phyloP scores from a whole-genome alignment of 2,113 vertebrate genomes.

The Seriola quinqueradiata region DNA sequence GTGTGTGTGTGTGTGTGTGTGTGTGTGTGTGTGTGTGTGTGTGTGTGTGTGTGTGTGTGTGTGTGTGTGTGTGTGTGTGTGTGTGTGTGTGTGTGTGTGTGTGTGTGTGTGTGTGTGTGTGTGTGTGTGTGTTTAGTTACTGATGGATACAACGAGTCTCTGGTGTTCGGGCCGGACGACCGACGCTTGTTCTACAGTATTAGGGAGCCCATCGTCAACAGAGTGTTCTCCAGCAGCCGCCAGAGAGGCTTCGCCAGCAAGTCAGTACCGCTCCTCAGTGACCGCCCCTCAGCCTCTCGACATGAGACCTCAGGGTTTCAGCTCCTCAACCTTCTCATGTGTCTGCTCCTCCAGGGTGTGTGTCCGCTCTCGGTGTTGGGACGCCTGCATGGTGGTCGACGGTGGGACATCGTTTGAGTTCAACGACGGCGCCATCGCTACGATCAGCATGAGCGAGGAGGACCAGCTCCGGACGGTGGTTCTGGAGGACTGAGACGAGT shows the following conservation, averaged over 20 bases:
- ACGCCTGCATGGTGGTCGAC: slow-evolving; percentile 98
- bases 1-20: not conserved
- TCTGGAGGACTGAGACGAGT: slow-evolving; percentile 84
- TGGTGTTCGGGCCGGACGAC: slow-evolving; percentile 94
- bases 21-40: too few species aligned
- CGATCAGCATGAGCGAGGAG: slow-evolving; percentile 89
- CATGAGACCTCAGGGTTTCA: too few species aligned
- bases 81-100: too few species aligned
- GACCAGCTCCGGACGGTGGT: slow-evolving; percentile 94
- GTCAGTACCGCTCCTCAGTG: slow-evolving; percentile 79
- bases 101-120: too few species aligned
- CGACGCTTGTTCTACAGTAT: slow-evolving; percentile 94
- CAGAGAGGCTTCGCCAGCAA: slow-evolving; percentile 94
- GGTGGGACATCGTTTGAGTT: slow-evolving; percentile 98
- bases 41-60: too few species aligned
- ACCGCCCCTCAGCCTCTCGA: too few species aligned
- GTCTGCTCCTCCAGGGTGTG: slow-evolving; percentile 86
- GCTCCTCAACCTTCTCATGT: not conserved
- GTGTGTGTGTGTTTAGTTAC: slow-evolving; percentile 82
- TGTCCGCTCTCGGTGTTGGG: slow-evolving; percentile 96
- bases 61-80: too few species aligned
- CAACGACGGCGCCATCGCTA: slow-evolving; percentile 96
- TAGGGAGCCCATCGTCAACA: slow-evolving; percentile 95
- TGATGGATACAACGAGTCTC: slow-evolving; percentile 91
- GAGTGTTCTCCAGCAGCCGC: slow-evolving; percentile 93